Evolutionary conservation across 2,113 vertebrate species (phyloP).

Genomic region (Anolis carolinensis): DNA sequence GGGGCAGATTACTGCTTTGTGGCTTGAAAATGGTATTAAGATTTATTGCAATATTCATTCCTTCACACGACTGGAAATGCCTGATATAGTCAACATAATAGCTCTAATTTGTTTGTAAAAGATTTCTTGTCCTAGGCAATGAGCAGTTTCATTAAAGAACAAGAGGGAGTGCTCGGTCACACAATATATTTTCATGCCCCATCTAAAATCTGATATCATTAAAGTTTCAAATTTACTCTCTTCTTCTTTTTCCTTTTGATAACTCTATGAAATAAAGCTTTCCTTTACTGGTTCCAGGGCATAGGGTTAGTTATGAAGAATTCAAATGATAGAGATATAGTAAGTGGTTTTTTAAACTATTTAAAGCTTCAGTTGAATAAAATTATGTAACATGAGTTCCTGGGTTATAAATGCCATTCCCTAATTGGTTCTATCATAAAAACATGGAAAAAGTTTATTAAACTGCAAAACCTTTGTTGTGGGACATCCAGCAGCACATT

Average conservation of each 20-base stretch:
- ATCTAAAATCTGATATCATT: too few relatives aligned
- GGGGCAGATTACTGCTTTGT: conserved; percentile 29
- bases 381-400: too few relatives aligned
- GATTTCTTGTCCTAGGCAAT: not conserved
- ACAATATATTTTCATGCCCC: not conserved
- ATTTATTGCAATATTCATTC: conserved; percentile 28
- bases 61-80: conserved; percentile 17
- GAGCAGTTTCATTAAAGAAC: not conserved
- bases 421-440: too few relatives aligned
- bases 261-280: not conserved
- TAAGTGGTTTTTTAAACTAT: not conserved
- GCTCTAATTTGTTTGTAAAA: not conserved
- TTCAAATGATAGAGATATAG: not conserved
- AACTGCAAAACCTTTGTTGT: too few relatives aligned
- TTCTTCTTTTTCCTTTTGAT: not conserved
- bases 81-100: conserved; percentile 19
- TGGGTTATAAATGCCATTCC: too few relatives aligned
- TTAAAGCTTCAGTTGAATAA: not conserved
- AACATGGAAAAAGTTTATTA: too few relatives aligned
- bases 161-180: not conserved
- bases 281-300: not conserved
- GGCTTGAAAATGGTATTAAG: conserved; percentile 39
- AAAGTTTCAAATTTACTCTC: not conserved
- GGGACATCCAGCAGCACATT: too few relatives aligned
- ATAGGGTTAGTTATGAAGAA: not conserved